A percentile compares a stretch with the other conserved stretches of the same genome.
Conservation (phyloP, 2,888 invertebrate species). For the Mantis religiosa region DNA sequence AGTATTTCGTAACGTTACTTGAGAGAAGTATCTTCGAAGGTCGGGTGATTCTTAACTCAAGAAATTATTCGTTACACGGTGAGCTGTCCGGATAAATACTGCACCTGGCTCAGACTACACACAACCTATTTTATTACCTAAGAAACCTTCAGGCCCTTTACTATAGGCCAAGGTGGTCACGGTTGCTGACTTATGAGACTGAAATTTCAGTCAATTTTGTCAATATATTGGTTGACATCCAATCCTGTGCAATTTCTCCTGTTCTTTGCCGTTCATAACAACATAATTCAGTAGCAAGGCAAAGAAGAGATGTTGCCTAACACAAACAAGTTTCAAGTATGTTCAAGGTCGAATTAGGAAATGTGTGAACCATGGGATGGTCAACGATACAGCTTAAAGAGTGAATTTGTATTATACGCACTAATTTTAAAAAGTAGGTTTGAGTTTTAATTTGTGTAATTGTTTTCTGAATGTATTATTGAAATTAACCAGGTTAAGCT, state of each 20-base stretch:
- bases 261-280: neutral
- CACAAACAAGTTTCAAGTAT: neutral
- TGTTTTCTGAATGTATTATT: too few species aligned
- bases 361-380: too few species aligned
- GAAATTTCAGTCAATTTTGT: neutral
- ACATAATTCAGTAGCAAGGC: neutral
- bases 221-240: neutral
- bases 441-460: too few species aligned
- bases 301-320: neutral
- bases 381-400: too few species aligned
- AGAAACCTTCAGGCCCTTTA: neutral
- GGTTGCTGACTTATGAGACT: neutral
- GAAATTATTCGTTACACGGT: neutral
- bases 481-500: too few species aligned
- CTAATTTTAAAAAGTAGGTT: too few species aligned
- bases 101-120: neutral
- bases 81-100: neutral
- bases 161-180: neutral
- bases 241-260: neutral
- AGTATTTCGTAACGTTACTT: too few species aligned
- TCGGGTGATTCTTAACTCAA: neutral
- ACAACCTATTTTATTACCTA: neutral
- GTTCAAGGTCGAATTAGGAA: neutral
- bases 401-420: too few species aligned
- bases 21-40: neutral